phyloP scores from a whole-genome alignment of 2,888 invertebrate genomes.

The Drosophila percnosoma region DNA sequence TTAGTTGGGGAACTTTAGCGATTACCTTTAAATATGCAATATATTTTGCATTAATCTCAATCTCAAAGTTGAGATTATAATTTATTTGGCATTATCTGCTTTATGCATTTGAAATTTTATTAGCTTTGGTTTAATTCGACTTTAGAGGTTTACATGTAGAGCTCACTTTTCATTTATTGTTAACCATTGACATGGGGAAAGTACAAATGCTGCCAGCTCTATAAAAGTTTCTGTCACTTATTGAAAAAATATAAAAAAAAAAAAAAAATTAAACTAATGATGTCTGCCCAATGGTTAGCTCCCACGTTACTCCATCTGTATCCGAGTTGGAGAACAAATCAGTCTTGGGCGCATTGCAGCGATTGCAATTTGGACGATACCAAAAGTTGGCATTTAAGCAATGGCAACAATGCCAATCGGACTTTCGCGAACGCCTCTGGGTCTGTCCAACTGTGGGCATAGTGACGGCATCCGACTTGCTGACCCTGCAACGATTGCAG shows the following conservation, averaged over 20 bases:
- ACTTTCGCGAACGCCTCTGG: conserved; percentile 32
- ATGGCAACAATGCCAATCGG: conserved; percentile 57
- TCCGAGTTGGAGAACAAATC: conserved; percentile 31
- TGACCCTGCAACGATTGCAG: conserved; percentile 62
- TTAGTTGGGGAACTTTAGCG: neutral
- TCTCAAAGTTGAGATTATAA: neutral
- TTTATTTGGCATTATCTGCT: neutral
- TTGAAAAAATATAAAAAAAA: conserved; percentile 27
- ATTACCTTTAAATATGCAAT: neutral
- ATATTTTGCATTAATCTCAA: neutral
- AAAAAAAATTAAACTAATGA: conserved; percentile 21
- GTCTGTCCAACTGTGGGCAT: neutral
- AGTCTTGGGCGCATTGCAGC: conserved; percentile 50
- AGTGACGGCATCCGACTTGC: conserved; percentile 28
- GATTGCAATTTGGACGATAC: conserved; percentile 66
- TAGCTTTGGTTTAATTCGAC: neutral
- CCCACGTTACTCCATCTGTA: conserved; percentile 58
- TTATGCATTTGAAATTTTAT: neutral
- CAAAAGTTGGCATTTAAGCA: conserved; percentile 67
- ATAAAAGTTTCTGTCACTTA: conserved; percentile 12
- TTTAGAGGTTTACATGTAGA: conserved; percentile 26
- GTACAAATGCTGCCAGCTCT: conserved; percentile 8
- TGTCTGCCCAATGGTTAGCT: conserved; percentile 44
- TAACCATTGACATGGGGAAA: conserved; percentile 9
- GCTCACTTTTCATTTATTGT: conserved; percentile 41